These are phyloP conservation scores for Zapus hudsonius DNA, from an alignment of 2,113 vertebrate genomes.

Conservation along the genomic window DNA sequence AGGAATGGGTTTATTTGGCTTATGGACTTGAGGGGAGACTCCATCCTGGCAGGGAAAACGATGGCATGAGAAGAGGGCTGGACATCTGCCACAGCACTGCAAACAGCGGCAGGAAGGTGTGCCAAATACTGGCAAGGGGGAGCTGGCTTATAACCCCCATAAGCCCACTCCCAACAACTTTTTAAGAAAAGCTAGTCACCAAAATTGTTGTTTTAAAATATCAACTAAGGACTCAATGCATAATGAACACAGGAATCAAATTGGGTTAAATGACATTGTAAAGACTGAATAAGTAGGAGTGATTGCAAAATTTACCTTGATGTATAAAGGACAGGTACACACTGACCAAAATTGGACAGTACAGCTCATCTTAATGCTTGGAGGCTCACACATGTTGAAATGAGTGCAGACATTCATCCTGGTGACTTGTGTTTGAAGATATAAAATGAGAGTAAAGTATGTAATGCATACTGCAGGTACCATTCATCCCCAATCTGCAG, in stretches of 20 bases:
- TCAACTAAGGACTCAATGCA: not conserved
- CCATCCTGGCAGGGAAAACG: no score
- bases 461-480: not conserved
- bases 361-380: not conserved
- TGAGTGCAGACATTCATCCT: not conserved
- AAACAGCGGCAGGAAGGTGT: no score
- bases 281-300: not conserved
- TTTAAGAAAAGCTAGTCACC: no score
- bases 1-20: no score
- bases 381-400: not conserved
- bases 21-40: no score
- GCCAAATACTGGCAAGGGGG: no score
- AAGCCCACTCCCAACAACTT: no score
- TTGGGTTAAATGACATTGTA: not conserved
- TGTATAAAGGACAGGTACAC: not conserved
- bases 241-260: not conserved
- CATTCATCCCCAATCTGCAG: not conserved
- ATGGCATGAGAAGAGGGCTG: no score
- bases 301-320: not conserved
- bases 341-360: not conserved
- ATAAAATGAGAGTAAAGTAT: not conserved
- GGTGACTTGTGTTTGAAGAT: not conserved
- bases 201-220: no score
- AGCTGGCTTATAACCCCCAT: no score
- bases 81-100: no score